A percentile compares a stretch with the other conserved stretches of the same genome.
These are phyloP conservation scores for Crypturellus tataupa DNA, from an alignment of 2,797 vertebrate genomes.

Conservation along the genomic window DNA sequence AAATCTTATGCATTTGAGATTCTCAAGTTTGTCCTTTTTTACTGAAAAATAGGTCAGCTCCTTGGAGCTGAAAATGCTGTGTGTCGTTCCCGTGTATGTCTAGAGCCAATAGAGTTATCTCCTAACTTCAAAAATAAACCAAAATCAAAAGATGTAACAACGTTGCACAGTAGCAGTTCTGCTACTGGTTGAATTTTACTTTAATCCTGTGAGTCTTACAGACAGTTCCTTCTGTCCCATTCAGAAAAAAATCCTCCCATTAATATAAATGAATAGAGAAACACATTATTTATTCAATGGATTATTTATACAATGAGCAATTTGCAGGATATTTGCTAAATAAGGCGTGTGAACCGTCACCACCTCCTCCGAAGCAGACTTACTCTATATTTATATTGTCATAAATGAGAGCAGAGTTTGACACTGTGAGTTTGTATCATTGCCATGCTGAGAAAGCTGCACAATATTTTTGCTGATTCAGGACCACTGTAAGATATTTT, in stretches of 20 bases:
- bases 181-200: not conserved
- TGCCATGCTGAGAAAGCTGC: not conserved
- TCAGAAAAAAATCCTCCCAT: not conserved
- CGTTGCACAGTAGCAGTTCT: not conserved
- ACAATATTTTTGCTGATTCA: conserved; percentile 15
- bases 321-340: not conserved
- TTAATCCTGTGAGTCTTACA: not conserved
- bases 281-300: not conserved
- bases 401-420: not conserved
- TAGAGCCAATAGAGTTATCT: not conserved
- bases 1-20: not conserved
- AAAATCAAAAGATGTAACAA: not conserved
- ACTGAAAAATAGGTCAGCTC: not conserved
- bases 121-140: not conserved
- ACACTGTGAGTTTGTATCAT: not conserved
- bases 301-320: not conserved
- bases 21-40: not conserved
- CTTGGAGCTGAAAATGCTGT: not conserved
- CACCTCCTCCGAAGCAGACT: not conserved
- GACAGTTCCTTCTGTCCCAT: not conserved
- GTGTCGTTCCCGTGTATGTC: not conserved
- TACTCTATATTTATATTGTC: not conserved
- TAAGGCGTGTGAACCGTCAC: not conserved
- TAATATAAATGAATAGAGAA: not conserved
- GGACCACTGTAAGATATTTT: not conserved